Evolutionary conservation across 2,888 invertebrate species (phyloP).

Genomic region (Hedya salicella): DNA sequence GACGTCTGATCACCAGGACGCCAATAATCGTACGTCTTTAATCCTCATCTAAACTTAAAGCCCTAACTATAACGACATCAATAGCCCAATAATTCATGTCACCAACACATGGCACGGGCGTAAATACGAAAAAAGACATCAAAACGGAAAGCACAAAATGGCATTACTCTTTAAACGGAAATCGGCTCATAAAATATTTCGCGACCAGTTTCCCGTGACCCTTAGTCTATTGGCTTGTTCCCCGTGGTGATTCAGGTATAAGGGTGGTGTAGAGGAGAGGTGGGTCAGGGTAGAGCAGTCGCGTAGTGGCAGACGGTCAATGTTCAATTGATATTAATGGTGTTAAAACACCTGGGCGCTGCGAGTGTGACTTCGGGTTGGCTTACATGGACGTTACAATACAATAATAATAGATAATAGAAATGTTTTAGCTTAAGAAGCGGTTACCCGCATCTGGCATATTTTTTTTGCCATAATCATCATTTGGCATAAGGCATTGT

Average conservation of each 20-base stretch:
- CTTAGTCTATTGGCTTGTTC: constrained; percentile 11
- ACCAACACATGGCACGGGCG: constrained; percentile 32
- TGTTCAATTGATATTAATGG: constrained; percentile 83
- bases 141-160: constrained; percentile 60
- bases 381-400: constrained; percentile 67
- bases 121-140: constrained; percentile 39
- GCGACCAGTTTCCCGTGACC: constrained; percentile 58
- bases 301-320: constrained; percentile 69
- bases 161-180: constrained; percentile 73
- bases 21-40: too few relatives aligned
- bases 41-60: too few relatives aligned
- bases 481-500: too few relatives aligned
- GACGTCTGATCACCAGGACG: too few relatives aligned
- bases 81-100: constrained; percentile 25
- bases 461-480: too few relatives aligned
- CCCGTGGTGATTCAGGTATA: background rate
- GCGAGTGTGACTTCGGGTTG: constrained; percentile 56
- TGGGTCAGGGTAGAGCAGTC: constrained; percentile 59
- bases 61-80: constrained; percentile 8
- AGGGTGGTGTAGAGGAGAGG: constrained; percentile 49
- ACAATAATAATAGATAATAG: too few relatives aligned
- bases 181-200: constrained; percentile 79
- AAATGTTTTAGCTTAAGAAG: too few relatives aligned
- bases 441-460: too few relatives aligned
- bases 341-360: constrained; percentile 76